Percentiles rank a stretch among this genome's conserved stretches.
Evolutionary conservation across 2,888 invertebrate genomes (phyloP).

Genomic region (Aspidiotus rigidus): DNA sequence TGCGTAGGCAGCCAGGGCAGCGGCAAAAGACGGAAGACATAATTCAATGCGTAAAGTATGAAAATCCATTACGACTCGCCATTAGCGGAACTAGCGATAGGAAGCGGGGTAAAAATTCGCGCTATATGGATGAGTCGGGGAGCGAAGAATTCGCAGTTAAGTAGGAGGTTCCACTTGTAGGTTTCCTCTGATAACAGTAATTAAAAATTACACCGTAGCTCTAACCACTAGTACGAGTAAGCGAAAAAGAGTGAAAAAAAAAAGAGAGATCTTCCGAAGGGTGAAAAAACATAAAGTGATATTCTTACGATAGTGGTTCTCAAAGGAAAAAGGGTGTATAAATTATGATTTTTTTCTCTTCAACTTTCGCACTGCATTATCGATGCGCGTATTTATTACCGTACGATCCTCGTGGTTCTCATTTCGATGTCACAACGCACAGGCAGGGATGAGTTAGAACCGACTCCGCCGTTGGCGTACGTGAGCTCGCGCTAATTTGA

Average conservation of each 20-base stretch:
- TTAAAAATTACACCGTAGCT: slow-evolving; percentile 33
- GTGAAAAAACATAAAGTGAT: slow-evolving; percentile 31
- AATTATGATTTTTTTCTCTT: no score
- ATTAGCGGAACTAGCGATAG: slow-evolving; percentile 31
- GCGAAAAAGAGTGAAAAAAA: not conserved
- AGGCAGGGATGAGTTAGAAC: no score
- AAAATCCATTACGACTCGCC: slow-evolving; percentile 34
- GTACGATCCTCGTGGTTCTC: no score
- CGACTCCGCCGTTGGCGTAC: no score
- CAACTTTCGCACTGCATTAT: no score
- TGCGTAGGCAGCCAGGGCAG: no score
- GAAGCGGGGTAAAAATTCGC: slow-evolving; percentile 21
- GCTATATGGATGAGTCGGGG: slow-evolving; percentile 8
- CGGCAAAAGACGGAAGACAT: slow-evolving; percentile 32
- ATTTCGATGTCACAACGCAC: no score
- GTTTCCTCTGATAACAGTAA: slow-evolving; percentile 34
- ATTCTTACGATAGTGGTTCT: slow-evolving; percentile 32
- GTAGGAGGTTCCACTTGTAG: slow-evolving; percentile 34
- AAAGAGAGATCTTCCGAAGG: slow-evolving; percentile 28
- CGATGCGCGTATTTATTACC: no score
- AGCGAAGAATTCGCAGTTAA: slow-evolving; percentile 27
- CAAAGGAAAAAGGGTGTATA: not conserved
- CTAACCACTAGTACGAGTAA: slow-evolving; percentile 10
- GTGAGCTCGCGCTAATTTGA: no score
- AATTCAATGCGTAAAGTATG: slow-evolving; percentile 33